Conservation (phyloP, 2,888 invertebrate genomes). For the Sabellastarte sp. region DNA sequence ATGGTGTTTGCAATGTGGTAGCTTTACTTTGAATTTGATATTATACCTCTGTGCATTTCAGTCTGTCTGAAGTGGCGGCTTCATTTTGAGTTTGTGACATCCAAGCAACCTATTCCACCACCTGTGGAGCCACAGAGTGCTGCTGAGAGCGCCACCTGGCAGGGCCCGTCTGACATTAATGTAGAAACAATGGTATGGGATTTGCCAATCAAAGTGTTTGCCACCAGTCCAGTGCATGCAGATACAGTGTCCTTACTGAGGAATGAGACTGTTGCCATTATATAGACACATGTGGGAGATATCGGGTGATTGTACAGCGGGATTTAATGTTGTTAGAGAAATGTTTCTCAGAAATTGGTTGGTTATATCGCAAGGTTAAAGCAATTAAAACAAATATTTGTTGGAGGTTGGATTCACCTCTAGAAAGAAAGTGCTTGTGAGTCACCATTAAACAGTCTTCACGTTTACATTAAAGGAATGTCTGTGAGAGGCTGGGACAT, state of each 20-base stretch:
- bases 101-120: conserved; percentile 38
- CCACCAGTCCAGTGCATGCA: conserved; percentile 72
- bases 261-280: conserved; percentile 3
- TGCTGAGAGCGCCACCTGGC: conserved; percentile 68
- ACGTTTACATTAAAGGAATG: too few species aligned
- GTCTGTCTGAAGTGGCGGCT: conserved; percentile 89
- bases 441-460: too few species aligned
- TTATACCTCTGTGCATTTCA: conserved; percentile 56
- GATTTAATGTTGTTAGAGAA: too few species aligned
- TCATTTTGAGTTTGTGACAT: conserved; percentile 88
- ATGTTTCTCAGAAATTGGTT: too few species aligned
- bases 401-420: too few species aligned
- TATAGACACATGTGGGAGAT: too few species aligned
- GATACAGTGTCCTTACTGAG: conserved; percentile 27
- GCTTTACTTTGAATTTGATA: not conserved
- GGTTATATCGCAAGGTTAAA: too few species aligned
- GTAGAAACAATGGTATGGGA: conserved; percentile 99
- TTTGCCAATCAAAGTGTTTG: conserved; percentile 88
- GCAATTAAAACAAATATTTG: too few species aligned
- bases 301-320: too few species aligned
- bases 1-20: not conserved
- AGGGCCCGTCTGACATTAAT: conserved; percentile 75
- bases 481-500: too few species aligned
- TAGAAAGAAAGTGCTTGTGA: too few species aligned
- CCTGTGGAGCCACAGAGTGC: conserved; percentile 63